phyloP scores from a whole-genome alignment of 2,113 vertebrate species.

The Tor tambroides region DNA sequence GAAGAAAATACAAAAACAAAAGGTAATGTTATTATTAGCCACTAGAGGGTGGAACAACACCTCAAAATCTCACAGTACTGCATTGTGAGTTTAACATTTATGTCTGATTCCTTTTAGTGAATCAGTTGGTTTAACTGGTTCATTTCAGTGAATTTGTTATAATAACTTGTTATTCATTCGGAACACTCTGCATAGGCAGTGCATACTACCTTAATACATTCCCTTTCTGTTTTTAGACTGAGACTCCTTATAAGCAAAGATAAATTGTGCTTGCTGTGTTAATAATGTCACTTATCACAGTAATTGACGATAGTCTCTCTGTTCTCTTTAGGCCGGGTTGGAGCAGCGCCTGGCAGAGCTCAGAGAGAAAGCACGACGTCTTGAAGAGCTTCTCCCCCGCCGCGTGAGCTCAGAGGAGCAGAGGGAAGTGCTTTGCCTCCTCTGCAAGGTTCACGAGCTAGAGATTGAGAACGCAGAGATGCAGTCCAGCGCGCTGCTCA shows the following conservation, averaged over 20 bases:
- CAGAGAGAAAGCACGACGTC: constrained; percentile 66
- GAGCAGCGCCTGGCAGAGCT: constrained; percentile 79
- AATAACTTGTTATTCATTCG: background rate
- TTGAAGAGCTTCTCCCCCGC: constrained; percentile 81
- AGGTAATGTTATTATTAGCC: constrained; percentile 70
- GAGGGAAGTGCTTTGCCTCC: constrained; percentile 83
- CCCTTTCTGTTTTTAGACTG: background rate
- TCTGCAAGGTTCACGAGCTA: constrained; percentile 86
- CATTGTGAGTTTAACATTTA: too few species aligned
- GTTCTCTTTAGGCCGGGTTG: constrained; percentile 70
- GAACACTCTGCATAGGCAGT: background rate
- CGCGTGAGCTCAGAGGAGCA: constrained; percentile 82
- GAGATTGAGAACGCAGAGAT: constrained; percentile 83
- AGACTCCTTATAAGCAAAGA: background rate
- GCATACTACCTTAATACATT: background rate
- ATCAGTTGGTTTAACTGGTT: background rate
- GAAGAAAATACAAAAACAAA: constrained; percentile 81
- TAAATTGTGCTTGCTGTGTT: background rate
- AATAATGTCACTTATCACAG: background rate
- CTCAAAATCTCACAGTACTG: background rate
- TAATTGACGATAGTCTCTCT: background rate
- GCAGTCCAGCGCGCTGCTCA: constrained; percentile 80
- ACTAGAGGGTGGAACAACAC: constrained; percentile 26
- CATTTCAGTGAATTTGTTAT: too few species aligned
- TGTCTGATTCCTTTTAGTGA: background rate